Percentiles rank a stretch among this genome's conserved stretches.
These are phyloP conservation scores for Macrochelys suwanniensis DNA, from an alignment of 2,797 vertebrate genomes.

Conservation along the genomic window DNA sequence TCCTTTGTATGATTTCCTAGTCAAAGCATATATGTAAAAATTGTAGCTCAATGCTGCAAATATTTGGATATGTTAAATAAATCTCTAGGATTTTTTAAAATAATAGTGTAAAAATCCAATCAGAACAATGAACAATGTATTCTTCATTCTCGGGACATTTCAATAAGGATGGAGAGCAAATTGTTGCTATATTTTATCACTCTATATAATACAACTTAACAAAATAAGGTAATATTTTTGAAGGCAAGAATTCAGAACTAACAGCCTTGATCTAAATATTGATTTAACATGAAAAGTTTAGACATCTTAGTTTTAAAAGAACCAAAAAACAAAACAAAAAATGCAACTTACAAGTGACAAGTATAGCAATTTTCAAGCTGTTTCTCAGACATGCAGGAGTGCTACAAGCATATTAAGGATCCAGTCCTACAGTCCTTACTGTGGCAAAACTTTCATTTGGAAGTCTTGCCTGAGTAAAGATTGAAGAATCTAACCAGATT, in stretches of 20 bases:
- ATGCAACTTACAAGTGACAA: not conserved
- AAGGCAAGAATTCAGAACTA: constrained; percentile 16
- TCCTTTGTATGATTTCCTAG: constrained; percentile 28
- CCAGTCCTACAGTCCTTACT: not conserved
- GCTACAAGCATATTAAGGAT: not conserved
- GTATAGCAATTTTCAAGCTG: constrained; percentile 16
- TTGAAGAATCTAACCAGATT: not conserved
- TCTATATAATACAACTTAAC: not conserved
- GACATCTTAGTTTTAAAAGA: not conserved
- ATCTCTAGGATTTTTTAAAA: constrained; percentile 9
- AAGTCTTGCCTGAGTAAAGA: not conserved
- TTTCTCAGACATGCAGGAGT: not conserved
- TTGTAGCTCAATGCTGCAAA: not conserved
- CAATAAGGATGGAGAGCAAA: not conserved
- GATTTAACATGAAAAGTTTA: not conserved
- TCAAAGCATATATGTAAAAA: not conserved
- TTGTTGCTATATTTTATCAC: not conserved
- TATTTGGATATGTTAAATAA: not conserved
- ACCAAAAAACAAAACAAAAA: not conserved
- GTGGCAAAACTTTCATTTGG: not conserved
- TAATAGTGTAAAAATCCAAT: constrained; percentile 16
- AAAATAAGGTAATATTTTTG: not conserved
- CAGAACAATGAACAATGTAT: not conserved
- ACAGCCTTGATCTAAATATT: not conserved
- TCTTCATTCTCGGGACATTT: not conserved